Base-by-base conservation (phyloP, 2,113 vertebrate species). In the Hyaena hyaena region DNA sequence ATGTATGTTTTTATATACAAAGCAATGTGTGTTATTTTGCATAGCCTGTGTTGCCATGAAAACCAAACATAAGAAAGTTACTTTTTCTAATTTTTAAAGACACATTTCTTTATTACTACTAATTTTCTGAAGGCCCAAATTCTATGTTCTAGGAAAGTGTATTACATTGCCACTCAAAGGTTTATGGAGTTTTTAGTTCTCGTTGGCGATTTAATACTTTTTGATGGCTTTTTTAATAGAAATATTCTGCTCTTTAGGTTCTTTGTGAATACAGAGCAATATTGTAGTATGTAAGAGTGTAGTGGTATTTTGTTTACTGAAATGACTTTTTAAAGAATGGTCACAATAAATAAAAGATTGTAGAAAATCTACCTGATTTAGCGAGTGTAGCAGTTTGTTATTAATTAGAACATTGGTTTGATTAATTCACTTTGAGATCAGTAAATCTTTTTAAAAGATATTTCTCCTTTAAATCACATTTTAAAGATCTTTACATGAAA, bases 381-480 rank as follows among this genome's bases (percentile, higher is more conserved):
- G 79, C 53, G 43, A 88, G 10, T 66, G 3, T 89, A 95, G 65
- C 26, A 95, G 35, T 88, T 93, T 90, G 45, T 68, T 93, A 92
- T 53, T 93, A 89, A 15, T 93, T 86, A 87, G 86, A 97, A 74
- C 2, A 71, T 95, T 16, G 11, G 10, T 88, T 92, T 88, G 86
- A 69, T 68, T 63, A 95, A 63, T 90, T 97, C 39, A 81, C 28
- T 92, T 95, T 90, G 66, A 88, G 90, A 95, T 84, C 50, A 92
- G 28, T 79, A 95, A 81, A 39, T 63, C 19, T 92, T 93, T 96
- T 77, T 4, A 4, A 88, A 85, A 93, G 48, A 65, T 48, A 23
- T 33, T 90, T 83, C 50, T 88, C 33, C 94, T 95, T 96, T 90
- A 93, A 95, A 71, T 88, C 33, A 69, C 74, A 92, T 92, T 95